Evolutionary conservation across 2,888 invertebrate species (phyloP).

Genomic region (Acanthosepion pharaonis): DNA sequence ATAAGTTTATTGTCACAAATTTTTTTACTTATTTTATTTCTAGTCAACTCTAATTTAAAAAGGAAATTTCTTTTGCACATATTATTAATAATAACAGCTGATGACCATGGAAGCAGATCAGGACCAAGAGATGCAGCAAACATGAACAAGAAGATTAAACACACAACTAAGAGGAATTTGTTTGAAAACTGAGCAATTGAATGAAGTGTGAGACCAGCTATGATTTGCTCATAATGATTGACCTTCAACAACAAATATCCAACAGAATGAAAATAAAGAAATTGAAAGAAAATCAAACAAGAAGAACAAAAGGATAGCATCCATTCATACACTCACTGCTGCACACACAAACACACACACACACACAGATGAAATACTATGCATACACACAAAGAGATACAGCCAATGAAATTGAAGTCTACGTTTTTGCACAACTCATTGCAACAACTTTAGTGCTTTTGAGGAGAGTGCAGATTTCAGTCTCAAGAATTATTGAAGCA

Average conservation of each 20-base stretch:
- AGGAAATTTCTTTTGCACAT: neutral
- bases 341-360: neutral
- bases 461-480: neutral
- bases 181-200: neutral
- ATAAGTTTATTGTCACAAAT: neutral
- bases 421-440: constrained; percentile 1
- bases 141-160: neutral
- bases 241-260: neutral
- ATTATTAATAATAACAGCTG: neutral
- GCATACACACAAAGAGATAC: neutral
- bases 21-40: neutral
- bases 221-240: neutral
- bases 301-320: neutral
- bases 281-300: neutral
- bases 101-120: neutral
- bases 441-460: neutral
- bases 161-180: neutral
- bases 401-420: constrained; percentile 6
- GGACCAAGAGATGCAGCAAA: neutral
- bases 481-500: constrained; percentile 20
- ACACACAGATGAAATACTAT: neutral
- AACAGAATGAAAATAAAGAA: neutral
- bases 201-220: neutral
- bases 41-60: neutral
- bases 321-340: too few relatives aligned